A percentile compares a stretch with the other conserved stretches of the same genome.
These are phyloP conservation scores for Aleiodes testaceus DNA, from an alignment of 2,888 invertebrate species.

Conservation along the genomic window DNA sequence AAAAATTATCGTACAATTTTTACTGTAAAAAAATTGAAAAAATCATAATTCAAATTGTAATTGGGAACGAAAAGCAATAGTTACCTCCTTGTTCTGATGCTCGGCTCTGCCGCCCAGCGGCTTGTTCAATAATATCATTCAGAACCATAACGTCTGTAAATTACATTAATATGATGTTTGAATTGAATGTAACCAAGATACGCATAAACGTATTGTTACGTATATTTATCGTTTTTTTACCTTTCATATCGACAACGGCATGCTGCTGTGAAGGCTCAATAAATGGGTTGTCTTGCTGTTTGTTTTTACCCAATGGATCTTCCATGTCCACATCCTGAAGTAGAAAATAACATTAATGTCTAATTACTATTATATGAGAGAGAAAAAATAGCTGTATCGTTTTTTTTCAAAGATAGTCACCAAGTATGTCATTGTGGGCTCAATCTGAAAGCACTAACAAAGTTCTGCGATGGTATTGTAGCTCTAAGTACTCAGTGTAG, in stretches of 20 bases:
- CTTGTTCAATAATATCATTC: constrained; percentile 97
- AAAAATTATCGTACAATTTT: constrained; percentile 25
- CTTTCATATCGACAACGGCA: constrained; percentile 95
- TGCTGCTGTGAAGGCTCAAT: constrained; percentile 88
- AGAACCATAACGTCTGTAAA: constrained; percentile 95
- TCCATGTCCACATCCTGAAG: constrained; percentile 87
- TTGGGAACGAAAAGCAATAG: constrained; percentile 43
- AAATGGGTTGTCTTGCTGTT: constrained; percentile 93
- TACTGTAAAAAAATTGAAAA: constrained; percentile 27
- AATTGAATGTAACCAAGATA: background rate
- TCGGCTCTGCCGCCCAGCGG: constrained; percentile 89
- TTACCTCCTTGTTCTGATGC: constrained; percentile 92
- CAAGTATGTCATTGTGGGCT: too few relatives aligned
- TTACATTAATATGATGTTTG: constrained; percentile 48
- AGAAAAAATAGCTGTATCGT: too few relatives aligned
- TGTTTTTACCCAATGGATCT: constrained; percentile 87
- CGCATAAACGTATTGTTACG: background rate
- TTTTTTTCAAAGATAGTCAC: too few relatives aligned
- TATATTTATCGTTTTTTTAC: constrained; percentile 72
- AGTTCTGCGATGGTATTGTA: too few relatives aligned
- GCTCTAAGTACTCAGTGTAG: too few relatives aligned
- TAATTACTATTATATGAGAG: too few relatives aligned
- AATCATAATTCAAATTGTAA: constrained; percentile 1
- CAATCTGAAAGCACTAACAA: too few relatives aligned
- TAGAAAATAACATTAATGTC: background rate